These are phyloP conservation scores for Thalpophila matura DNA, from an alignment of 2,888 invertebrate species.

Conservation along the genomic window DNA sequence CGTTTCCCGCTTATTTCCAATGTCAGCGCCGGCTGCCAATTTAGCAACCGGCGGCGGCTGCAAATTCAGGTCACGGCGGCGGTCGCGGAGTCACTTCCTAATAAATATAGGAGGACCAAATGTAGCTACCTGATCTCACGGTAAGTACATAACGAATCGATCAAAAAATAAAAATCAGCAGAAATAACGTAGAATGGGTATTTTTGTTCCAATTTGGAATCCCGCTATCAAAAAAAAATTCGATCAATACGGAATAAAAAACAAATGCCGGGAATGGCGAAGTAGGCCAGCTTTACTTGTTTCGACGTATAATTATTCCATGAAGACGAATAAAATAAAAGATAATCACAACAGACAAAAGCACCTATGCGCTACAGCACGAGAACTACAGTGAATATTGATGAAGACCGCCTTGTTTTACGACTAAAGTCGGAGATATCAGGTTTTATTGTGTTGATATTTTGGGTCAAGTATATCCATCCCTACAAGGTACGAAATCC, in stretches of 20 bases:
- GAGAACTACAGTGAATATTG: constrained; percentile 39
- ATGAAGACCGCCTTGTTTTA: constrained; percentile 43
- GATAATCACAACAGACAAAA: constrained; percentile 40
- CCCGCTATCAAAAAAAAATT: neutral
- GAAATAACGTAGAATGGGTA: too few relatives aligned
- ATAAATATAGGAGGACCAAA: too few relatives aligned
- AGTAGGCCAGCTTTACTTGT: constrained; percentile 36
- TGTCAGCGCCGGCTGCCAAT: too few relatives aligned
- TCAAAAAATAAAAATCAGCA: neutral
- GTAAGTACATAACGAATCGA: too few relatives aligned
- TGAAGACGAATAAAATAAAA: constrained; percentile 39
- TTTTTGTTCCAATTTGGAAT: neutral
- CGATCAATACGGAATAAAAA: constrained; percentile 34
- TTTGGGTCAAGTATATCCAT: constrained; percentile 48
- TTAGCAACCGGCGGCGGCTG: too few relatives aligned
- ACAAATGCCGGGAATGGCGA: constrained; percentile 18
- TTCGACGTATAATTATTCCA: constrained; percentile 29
- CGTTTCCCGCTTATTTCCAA: too few relatives aligned
- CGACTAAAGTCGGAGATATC: constrained; percentile 30
- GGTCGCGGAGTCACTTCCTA: too few relatives aligned
- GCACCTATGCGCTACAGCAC: constrained; percentile 28
- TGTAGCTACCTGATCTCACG: too few relatives aligned
- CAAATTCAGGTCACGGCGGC: too few relatives aligned
- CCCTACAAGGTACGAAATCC: constrained; percentile 21
- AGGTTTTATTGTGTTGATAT: constrained; percentile 44